Conservation (phyloP, 2,888 invertebrate species). For the Antitype chi region DNA sequence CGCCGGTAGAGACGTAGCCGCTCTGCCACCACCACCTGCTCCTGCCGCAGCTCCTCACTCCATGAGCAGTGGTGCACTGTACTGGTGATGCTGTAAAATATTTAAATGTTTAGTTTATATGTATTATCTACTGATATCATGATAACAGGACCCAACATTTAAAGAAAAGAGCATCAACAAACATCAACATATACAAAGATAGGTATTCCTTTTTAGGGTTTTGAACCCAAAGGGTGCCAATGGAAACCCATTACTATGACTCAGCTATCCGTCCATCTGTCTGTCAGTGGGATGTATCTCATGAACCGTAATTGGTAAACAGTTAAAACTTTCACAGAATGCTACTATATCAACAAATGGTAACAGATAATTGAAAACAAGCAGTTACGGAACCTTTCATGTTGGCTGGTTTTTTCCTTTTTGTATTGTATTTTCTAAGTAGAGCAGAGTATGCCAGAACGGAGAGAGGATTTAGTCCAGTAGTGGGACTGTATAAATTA, state of each 20-base stretch:
- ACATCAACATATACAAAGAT: not conserved
- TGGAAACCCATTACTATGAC: no score
- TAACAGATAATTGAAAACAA: no score
- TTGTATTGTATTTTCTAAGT: not conserved
- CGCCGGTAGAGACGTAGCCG: not conserved
- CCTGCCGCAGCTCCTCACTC: not conserved
- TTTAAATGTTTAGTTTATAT: not conserved
- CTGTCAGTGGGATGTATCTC: no score
- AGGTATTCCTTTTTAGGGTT: not conserved
- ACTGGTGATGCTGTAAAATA: not conserved
- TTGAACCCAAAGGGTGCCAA: not conserved
- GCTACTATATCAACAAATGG: no score
- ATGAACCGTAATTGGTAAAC: no score
- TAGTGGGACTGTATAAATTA: not conserved
- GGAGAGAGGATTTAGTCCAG: not conserved
- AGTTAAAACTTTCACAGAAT: no score
- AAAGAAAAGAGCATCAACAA: no score
- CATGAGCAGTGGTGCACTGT: not conserved
- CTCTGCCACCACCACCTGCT: not conserved
- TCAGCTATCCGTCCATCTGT: no score
- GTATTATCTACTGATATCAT: not conserved
- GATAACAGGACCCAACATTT: not conserved
- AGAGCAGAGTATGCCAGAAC: not conserved
- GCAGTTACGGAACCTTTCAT: no score
- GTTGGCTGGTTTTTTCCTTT: no score